phyloP scores from a whole-genome alignment of 2,797 vertebrate genomes.

The Botia almorhae region DNA sequence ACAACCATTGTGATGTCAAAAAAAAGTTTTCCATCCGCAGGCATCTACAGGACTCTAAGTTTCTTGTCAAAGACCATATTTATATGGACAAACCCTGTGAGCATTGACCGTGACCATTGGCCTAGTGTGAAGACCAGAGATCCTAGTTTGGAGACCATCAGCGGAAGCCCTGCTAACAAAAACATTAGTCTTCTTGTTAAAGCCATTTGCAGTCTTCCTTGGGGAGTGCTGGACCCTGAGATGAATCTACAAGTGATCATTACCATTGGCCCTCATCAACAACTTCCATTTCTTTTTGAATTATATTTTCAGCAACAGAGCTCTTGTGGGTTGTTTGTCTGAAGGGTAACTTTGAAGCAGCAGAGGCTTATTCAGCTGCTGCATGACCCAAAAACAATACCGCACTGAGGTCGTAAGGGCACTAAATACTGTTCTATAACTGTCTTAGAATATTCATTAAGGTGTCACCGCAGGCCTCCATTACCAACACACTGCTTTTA shows the following conservation, averaged over 20 bases:
- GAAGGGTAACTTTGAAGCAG: conserved; percentile 26
- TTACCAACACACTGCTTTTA: conserved; percentile 15
- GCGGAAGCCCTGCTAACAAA: conserved; percentile 14
- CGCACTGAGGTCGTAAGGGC: conserved; percentile 1
- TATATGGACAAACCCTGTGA: conserved; percentile 7
- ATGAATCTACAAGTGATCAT: conserved; percentile 18
- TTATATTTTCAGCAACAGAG: conserved; percentile 6
- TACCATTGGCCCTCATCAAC: conserved; percentile 23
- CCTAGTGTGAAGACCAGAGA: not conserved
- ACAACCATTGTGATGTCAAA: conserved; percentile 7
- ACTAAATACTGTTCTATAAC: conserved; percentile 24
- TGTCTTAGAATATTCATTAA: conserved; percentile 47
- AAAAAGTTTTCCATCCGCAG: not conserved
- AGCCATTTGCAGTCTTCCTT: not conserved
- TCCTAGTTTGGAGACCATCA: conserved; percentile 23
- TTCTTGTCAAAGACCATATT: conserved; percentile 32
- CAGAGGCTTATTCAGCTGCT: not conserved
- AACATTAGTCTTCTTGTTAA: conserved; percentile 47
- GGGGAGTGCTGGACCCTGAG: not conserved
- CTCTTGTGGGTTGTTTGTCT: conserved; percentile 30
- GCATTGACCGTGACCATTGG: conserved; percentile 23
- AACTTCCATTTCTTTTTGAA: not conserved
- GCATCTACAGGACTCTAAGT: conserved; percentile 20
- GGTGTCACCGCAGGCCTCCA: conserved; percentile 37
- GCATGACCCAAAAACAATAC: conserved; percentile 28